Evolutionary conservation across 1,140 invertebrate species (phyloP).

Genomic region (Eurosta solidaginis): DNA sequence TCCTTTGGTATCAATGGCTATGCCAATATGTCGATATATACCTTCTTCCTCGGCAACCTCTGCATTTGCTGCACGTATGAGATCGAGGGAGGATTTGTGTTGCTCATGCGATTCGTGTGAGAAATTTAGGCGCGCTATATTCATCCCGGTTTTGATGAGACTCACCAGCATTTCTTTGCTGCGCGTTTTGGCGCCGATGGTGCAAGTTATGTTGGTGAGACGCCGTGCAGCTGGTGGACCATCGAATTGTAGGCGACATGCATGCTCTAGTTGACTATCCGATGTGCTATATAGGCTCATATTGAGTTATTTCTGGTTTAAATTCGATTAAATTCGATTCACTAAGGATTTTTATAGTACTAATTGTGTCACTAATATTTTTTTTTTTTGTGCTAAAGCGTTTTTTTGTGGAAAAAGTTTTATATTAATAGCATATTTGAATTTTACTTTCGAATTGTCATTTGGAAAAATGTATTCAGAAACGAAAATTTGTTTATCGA

Average conservation of each 20-base stretch:
- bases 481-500: too few relatives aligned
- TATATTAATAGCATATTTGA: too few relatives aligned
- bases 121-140: conserved; percentile 95
- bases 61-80: conserved; percentile 79
- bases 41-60: conserved; percentile 70
- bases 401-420: too few relatives aligned
- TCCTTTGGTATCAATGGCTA: conserved; percentile 95
- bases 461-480: too few relatives aligned
- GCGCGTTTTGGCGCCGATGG: conserved; percentile 81
- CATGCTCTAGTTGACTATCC: conserved; percentile 74
- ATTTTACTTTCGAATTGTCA: too few relatives aligned
- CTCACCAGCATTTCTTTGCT: conserved; percentile 80
- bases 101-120: conserved; percentile 96
- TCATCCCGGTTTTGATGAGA: conserved; percentile 98
- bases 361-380: too few relatives aligned
- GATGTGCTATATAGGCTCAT: conserved; percentile 67
- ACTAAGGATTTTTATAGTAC: too few relatives aligned
- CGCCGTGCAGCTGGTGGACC: conserved; percentile 75
- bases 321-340: not conserved
- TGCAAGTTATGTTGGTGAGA: conserved; percentile 93
- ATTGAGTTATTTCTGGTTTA: conserved; percentile 38
- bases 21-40: conserved; percentile 64
- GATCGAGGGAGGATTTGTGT: conserved; percentile 84
- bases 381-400: not conserved
- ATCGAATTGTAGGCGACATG: conserved; percentile 89